Evolutionary conservation across 1,140 invertebrate genomes (phyloP), one percentile per base, ranked within the genome.

Genomic region (Dendroctonus valens): DNA sequence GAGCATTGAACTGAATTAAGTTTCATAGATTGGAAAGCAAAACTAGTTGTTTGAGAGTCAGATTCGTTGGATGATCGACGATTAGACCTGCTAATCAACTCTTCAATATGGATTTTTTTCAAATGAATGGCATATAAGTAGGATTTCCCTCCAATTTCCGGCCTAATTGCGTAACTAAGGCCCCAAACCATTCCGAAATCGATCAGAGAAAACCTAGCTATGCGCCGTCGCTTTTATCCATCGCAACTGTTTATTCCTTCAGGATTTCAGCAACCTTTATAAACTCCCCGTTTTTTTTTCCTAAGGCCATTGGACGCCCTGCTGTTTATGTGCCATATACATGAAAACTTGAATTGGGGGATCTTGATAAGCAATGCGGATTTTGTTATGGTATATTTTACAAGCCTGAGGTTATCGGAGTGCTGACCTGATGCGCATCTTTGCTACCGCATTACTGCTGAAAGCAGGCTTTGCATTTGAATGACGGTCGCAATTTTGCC

Each of bases 141-240:
- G 26, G 1, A 26, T 26, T 26, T 52, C 40, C 41, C 7, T 0
- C 41, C 14, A 14, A 49, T 52, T 59, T 65, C 63, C 63, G 63
- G 63, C 63, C 63, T 58, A 42, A 52, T 9, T 42, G 6, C 6
- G 4, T 6, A 55, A n/a, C 39, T 65, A 59, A 59, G 63, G 63
- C 63, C 54, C 11, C 40, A 37, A 63, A 50, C n/a, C 60, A 54
- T 57, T 58, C 48, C 55, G 55, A 59, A 65, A 65, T 65, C 63
- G 63, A 65, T 65, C 63, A 65, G 63, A 39, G 63, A 65, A 65
- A 65, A 65, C 46, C 63, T 26, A 59, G 63, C 63, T 46, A 8
- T 44, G 63, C 63, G 63, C 63, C 63, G 63, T 42, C 55, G 63
- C 63, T 57, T 57, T 57, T 59, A 59, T 59, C 46, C 63, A 11